Evolutionary conservation across 2,113 vertebrate species (phyloP).

Genomic region (Ophiodon elongatus): DNA sequence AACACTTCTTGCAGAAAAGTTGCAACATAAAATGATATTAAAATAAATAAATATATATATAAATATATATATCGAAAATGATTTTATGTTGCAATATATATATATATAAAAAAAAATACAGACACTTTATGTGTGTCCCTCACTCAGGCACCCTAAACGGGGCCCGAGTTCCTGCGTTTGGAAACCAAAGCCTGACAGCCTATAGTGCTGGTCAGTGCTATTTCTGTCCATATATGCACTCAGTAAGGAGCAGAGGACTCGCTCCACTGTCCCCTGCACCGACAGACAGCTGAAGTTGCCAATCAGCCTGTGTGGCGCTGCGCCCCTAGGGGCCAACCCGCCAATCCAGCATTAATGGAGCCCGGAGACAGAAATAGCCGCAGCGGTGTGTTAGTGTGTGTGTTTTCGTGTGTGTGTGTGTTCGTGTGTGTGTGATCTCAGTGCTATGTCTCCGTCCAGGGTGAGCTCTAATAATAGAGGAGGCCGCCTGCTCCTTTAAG

Average conservation of each 20-base stretch:
- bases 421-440: conserved; percentile 50
- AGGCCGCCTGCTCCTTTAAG: conserved; percentile 77
- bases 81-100: too few relatives aligned
- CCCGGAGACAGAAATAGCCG: conserved; percentile 77
- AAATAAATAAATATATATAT: not conserved
- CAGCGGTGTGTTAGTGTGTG: conserved; percentile 38
- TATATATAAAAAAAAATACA: not conserved
- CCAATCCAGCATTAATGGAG: conserved; percentile 75
- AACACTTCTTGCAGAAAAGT: not conserved
- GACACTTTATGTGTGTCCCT: not conserved
- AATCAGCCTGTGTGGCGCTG: conserved; percentile 71
- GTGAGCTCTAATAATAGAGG: conserved; percentile 76
- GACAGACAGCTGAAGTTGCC: conserved; percentile 83
- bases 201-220: conserved; percentile 64
- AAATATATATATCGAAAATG: not conserved
- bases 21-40: not conserved
- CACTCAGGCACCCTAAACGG: not conserved
- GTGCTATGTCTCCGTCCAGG: conserved; percentile 58
- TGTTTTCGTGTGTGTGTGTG: conserved; percentile 29
- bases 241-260: conserved; percentile 28
- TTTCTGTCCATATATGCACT: conserved; percentile 80
- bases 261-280: conserved; percentile 36
- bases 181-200: conserved; percentile 35
- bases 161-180: conserved; percentile 5
- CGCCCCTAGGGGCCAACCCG: conserved; percentile 54